These are phyloP conservation scores for Stenurella melanura DNA, from an alignment of 2,888 invertebrate species.

Conservation along the genomic window DNA sequence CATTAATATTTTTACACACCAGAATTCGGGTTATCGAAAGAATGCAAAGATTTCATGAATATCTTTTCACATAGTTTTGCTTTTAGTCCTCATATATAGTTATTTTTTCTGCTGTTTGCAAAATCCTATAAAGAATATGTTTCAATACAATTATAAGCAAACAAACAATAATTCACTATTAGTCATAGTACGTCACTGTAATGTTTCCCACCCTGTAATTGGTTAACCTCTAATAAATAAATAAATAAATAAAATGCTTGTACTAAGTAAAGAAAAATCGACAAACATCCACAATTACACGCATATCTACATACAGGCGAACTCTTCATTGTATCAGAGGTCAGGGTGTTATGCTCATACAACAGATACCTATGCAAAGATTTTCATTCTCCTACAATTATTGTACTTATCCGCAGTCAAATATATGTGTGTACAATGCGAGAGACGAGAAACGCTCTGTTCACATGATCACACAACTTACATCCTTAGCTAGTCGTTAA, in stretches of 20 bases:
- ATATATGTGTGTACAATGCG: background rate
- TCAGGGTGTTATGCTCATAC: background rate
- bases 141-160: too few relatives aligned
- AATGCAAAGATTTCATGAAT: too few relatives aligned
- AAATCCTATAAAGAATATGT: too few relatives aligned
- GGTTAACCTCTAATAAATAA: too few relatives aligned
- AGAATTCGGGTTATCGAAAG: too few relatives aligned
- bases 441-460: background rate
- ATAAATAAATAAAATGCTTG: background rate
- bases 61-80: too few relatives aligned
- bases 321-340: background rate
- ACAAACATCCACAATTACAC: background rate
- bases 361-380: background rate
- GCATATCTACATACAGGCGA: background rate
- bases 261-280: background rate
- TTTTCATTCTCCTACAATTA: background rate
- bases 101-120: too few relatives aligned
- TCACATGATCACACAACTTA: background rate
- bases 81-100: too few relatives aligned
- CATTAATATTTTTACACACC: too few relatives aligned
- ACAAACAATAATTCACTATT: too few relatives aligned
- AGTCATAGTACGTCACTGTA: too few relatives aligned
- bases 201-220: too few relatives aligned
- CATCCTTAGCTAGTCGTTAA: slow-evolving; percentile 24
- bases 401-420: background rate